Evolutionary conservation across 2,113 vertebrate genomes (phyloP), one percentile per base, ranked within the genome.

Genomic region (Microcebus murinus): DNA sequence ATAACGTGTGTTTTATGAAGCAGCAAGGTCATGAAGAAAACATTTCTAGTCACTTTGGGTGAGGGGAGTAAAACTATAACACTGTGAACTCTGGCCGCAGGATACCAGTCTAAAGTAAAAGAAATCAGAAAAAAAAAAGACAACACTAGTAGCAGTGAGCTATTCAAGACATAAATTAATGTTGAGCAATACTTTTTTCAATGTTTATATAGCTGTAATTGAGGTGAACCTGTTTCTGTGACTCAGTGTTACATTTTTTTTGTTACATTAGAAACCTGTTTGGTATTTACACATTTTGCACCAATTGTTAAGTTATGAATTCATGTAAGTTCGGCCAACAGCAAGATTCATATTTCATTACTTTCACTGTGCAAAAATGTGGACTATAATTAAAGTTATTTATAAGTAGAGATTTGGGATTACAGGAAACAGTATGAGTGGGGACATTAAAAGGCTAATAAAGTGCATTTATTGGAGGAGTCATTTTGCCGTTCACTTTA

Each of bases 261-360:
- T 85, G 45, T 94, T 68, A 55, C 70, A 91, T 3, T 42, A 21
- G 50, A 96, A 98, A 96, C n/a, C 68, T 95, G n/a, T 79, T 97
- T 34, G 68, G 3, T 95, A 96, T 97, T 98, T 98, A 90, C 95
- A 88, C 3, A 79, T 29, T 4, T 95, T 88, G 96, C 52, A 93
- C 18, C 50, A 83, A 55, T 76, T 85, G 57, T 96, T 98, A 63
- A 94, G 17, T 77, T 70, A 39, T 91, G 63, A 93, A 97, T 97
- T 97, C 70, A 42, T 71, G 27, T 10, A n/a, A 73, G 42, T 97
- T 92, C 95, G 84, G 74, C 31, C 50, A 95, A 73, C 48, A 74
- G 21, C 11, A 95, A 92, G 91, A 59, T 57, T 98, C 57, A 73
- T 95, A 67, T 73, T 90, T 70, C 63, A 94, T 96, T 97, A 87